Conservation (phyloP, 2,113 vertebrate species). For the Todiramphus saurophagus region DNA sequence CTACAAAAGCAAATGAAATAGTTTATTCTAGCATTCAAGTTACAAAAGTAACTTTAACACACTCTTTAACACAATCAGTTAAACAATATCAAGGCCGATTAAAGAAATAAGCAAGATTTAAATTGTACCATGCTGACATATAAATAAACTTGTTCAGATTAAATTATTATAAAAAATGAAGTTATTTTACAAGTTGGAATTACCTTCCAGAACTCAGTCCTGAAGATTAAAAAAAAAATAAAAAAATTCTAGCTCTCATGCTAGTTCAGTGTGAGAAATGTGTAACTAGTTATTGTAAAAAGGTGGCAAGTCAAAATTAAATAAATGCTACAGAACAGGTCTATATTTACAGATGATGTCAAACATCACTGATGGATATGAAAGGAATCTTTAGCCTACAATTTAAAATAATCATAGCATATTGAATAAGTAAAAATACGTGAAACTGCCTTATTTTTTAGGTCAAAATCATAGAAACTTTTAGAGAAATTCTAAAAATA, state of each 20-base stretch:
- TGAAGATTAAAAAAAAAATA: background rate
- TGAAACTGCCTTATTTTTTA: background rate
- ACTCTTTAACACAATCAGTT: background rate
- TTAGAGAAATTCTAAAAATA: background rate
- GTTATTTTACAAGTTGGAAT: background rate
- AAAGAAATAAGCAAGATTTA: background rate
- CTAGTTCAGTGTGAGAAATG: background rate
- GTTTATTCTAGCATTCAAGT: background rate
- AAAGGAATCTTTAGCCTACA: background rate
- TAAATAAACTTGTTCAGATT: fast-evolving
- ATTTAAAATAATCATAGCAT: background rate
- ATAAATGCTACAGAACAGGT: background rate
- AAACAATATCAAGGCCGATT: background rate
- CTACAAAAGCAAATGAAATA: background rate
- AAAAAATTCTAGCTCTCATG: background rate
- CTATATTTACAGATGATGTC: background rate
- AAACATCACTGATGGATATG: background rate
- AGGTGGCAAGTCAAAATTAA: background rate
- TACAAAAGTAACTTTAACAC: background rate
- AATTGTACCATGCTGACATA: background rate
- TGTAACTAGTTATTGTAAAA: background rate
- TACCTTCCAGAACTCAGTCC: background rate
- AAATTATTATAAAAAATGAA: background rate
- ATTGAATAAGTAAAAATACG: background rate
- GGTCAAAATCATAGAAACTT: background rate